Evolutionary conservation across 1,140 invertebrate genomes (phyloP).

Genomic region (Diplogasteroides magnus): DNA sequence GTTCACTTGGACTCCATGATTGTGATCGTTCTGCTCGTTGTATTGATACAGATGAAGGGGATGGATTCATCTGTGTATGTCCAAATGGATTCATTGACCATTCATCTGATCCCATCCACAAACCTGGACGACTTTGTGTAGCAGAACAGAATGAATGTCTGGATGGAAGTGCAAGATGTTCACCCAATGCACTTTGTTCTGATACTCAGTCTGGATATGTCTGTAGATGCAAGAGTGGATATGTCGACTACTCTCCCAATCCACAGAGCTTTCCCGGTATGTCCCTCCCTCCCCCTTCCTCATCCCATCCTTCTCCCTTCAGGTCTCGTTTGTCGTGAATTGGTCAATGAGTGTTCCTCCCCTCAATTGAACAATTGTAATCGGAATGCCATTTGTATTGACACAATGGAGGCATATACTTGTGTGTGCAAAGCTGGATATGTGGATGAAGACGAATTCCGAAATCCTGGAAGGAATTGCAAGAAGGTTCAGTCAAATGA

Average conservation of each 20-base stretch:
- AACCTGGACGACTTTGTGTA: conserved; percentile 48
- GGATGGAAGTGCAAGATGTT: conserved; percentile 45
- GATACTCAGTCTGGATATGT: conserved; percentile 54
- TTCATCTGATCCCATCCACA: conserved; percentile 41
- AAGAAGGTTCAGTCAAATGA: conserved; percentile 31
- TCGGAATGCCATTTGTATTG: conserved; percentile 47
- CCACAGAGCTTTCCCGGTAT: conserved; percentile 33
- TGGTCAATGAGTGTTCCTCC: conserved; percentile 45
- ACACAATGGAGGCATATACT: conserved; percentile 50
- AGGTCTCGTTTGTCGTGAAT: conserved; percentile 46
- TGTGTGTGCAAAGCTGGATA: conserved; percentile 53
- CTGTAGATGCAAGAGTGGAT: conserved; percentile 57
- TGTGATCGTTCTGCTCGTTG: conserved; percentile 48
- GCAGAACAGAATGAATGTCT: conserved; percentile 49
- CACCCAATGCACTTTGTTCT: conserved; percentile 54
- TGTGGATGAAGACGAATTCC: conserved; percentile 50
- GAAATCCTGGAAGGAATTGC: conserved; percentile 52
- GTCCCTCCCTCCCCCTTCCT: too few relatives aligned
- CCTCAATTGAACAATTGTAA: conserved; percentile 46
- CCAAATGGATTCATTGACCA: conserved; percentile 47
- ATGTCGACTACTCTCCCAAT: conserved; percentile 53
- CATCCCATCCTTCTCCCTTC: too few relatives aligned
- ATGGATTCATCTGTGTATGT: conserved; percentile 46
- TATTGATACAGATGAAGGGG: conserved; percentile 51
- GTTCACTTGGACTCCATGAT: conserved; percentile 43